phyloP scores from a whole-genome alignment of 1,140 invertebrate genomes.

The Brachionus paranguensis region DNA sequence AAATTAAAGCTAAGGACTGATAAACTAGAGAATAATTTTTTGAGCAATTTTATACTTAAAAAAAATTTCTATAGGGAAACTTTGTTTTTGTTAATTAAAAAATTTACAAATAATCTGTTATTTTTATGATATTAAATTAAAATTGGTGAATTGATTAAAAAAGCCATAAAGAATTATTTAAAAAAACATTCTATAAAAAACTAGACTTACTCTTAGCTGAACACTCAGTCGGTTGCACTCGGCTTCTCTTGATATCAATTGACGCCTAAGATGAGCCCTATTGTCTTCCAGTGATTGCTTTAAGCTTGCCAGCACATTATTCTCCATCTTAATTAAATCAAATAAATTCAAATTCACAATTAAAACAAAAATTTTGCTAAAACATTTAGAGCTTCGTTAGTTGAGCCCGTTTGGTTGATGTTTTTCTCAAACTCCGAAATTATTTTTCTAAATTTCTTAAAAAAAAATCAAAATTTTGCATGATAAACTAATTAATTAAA shows the following conservation, averaged over 20 bases:
- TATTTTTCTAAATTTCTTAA: constrained; percentile 5
- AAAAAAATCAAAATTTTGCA: background rate
- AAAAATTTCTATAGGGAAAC: too few relatives aligned
- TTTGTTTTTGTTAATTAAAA: too few relatives aligned
- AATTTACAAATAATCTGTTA: too few relatives aligned
- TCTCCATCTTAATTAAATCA: constrained; percentile 43
- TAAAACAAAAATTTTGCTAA: background rate
- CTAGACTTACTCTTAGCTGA: constrained; percentile 48
- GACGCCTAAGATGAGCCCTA: constrained; percentile 53
- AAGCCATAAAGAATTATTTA: background rate
- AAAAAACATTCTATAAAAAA: background rate
- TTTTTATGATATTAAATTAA: too few relatives aligned
- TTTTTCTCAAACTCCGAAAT: constrained; percentile 17
- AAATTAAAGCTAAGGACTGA: too few relatives aligned
- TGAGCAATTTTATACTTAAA: too few relatives aligned
- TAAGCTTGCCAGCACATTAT: constrained; percentile 46
- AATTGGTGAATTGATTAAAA: too few relatives aligned
- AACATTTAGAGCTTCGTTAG: constrained; percentile 19
- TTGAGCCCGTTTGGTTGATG: background rate
- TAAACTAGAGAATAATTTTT: too few relatives aligned
- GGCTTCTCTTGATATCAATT: constrained; percentile 52
- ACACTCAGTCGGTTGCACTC: constrained; percentile 54
- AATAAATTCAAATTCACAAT: background rate
- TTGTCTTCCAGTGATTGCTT: constrained; percentile 52
- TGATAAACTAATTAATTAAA: background rate